Evolutionary conservation across 2,797 vertebrate species (phyloP).

Genomic region (Danio albolineatus): DNA sequence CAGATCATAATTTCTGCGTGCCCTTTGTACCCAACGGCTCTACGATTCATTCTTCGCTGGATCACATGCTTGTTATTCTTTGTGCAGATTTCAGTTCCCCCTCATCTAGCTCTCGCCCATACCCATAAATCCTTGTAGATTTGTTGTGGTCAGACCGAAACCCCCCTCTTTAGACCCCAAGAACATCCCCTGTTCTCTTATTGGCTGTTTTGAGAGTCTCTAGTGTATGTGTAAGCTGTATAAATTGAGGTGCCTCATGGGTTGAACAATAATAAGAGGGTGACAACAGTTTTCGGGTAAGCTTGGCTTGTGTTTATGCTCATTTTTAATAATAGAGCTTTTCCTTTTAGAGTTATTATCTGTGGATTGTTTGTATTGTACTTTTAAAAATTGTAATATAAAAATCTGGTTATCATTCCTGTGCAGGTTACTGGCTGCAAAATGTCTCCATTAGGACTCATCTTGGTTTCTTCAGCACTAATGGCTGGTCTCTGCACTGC

Average conservation of each 20-base stretch:
- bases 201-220: slow-evolving; percentile 36
- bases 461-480: slow-evolving; percentile 54
- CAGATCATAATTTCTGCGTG: background rate
- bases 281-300: slow-evolving; percentile 41
- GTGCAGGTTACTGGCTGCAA: slow-evolving; percentile 11
- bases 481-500: slow-evolving; percentile 57
- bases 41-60: slow-evolving; percentile 24
- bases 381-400: background rate
- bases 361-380: background rate
- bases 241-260: slow-evolving; percentile 16
- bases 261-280: slow-evolving; percentile 1
- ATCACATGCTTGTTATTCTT: slow-evolving; percentile 49
- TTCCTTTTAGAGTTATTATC: background rate
- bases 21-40: background rate
- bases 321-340: background rate
- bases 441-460: slow-evolving; percentile 49
- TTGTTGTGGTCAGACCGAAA: slow-evolving; percentile 30
- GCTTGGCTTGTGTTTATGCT: slow-evolving; percentile 12
- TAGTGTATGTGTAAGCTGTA: slow-evolving; percentile 45
- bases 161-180: slow-evolving; percentile 27
- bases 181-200: slow-evolving; percentile 48
- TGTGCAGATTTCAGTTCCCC: background rate
- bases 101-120: background rate
- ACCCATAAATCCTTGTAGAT: slow-evolving; percentile 48
- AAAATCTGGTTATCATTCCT: background rate